Conservation (phyloP, 2,888 invertebrate species). For the Chrysina gloriosa region DNA sequence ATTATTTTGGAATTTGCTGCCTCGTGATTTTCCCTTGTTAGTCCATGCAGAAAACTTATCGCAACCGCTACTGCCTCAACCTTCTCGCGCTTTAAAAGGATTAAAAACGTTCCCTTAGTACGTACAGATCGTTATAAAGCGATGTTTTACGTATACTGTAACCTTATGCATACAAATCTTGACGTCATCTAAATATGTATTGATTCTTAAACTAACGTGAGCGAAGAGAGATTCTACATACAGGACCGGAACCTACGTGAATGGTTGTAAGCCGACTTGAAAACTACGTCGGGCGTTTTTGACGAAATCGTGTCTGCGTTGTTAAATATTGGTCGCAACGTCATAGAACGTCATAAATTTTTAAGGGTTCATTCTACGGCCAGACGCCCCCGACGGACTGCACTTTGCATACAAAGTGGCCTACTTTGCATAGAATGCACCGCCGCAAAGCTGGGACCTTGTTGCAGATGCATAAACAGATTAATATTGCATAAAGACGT, state of each 20-base stretch:
- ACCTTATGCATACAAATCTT: neutral
- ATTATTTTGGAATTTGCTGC: too few species aligned
- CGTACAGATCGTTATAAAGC: too few species aligned
- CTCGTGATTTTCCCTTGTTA: too few species aligned
- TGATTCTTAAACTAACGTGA: constrained; percentile 12
- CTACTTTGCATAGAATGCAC: constrained; percentile 19
- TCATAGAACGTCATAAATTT: constrained; percentile 15
- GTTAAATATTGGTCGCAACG: constrained; percentile 8
- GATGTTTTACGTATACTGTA: too few species aligned
- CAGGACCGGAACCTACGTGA: neutral
- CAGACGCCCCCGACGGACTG: neutral
- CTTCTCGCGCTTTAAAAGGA: too few species aligned
- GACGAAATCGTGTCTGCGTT: neutral
- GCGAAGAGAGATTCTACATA: neutral
- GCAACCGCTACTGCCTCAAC: too few species aligned
- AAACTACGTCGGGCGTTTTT: neutral
- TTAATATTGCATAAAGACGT: constrained; percentile 28
- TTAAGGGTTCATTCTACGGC: neutral
- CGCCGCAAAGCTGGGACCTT: constrained; percentile 8
- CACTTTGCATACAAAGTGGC: constrained; percentile 24
- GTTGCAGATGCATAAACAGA: constrained; percentile 31
- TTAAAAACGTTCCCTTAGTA: too few species aligned
- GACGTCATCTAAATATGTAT: constrained; percentile 9
- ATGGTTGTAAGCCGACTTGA: neutral
- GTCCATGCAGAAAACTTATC: too few species aligned